Conservation (phyloP, 2,113 vertebrate genomes). For the Takifugu bimaculatus region DNA sequence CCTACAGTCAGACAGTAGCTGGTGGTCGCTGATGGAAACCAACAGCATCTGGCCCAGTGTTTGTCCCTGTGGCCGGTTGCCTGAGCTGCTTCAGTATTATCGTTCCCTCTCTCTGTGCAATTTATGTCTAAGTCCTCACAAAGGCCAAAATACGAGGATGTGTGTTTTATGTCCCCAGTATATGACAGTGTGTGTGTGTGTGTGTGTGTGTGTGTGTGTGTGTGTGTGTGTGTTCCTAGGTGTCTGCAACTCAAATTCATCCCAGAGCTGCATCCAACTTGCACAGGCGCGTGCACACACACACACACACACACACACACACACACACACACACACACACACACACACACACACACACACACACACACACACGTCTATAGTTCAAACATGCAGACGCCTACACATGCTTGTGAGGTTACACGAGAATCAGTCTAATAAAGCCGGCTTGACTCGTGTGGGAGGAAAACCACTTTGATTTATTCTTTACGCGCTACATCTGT, state of each 20-base stretch:
- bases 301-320: neutral
- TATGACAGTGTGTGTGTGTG: slow-evolving; percentile 12
- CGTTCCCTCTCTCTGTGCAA: neutral
- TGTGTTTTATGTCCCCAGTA: slow-evolving; percentile 7
- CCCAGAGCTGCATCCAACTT: slow-evolving; percentile 13
- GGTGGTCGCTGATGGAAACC: slow-evolving; percentile 55
- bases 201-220: slow-evolving; percentile 34
- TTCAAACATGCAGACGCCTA: neutral
- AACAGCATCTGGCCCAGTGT: slow-evolving; percentile 67
- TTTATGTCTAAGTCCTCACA: too few species aligned
- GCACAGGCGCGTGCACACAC: slow-evolving; percentile 1
- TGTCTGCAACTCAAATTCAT: slow-evolving; percentile 43
- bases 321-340: neutral
- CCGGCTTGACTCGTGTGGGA: too few species aligned
- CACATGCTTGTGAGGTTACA: too few species aligned
- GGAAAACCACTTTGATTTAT: too few species aligned
- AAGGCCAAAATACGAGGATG: slow-evolving; percentile 1
- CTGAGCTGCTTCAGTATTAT: slow-evolving; percentile 52
- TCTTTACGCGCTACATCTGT: too few species aligned
- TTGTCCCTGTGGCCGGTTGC: slow-evolving; percentile 57
- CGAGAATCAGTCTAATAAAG: too few species aligned
- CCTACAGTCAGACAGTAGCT: slow-evolving; percentile 48
- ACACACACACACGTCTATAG: neutral
- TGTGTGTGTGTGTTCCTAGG: slow-evolving; percentile 10
- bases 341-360: too few species aligned